Evolutionary conservation across 2,888 invertebrate genomes (phyloP), one percentile per base, ranked within the genome.

Genomic region (Parochlus steinenii): DNA sequence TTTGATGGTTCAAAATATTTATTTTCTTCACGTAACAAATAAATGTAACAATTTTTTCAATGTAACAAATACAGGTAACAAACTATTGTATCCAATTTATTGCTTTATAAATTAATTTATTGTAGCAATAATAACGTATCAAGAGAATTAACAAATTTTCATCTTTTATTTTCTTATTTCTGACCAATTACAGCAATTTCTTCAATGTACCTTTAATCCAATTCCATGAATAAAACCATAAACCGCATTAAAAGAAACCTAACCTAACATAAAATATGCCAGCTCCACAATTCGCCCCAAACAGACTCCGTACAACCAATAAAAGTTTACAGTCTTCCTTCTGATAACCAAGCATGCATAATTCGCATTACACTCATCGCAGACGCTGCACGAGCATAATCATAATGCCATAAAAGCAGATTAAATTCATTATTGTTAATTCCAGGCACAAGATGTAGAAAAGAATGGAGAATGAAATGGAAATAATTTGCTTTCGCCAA

Each of bases 351-450:
- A 34, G 34, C 34, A 34, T 34, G 34, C 22, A 27, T 27, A 27
- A 34, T 27, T 34, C 24, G 34, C 17, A 34, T 34, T 17, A 18
- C 8, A 15, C 10, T 20, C 16, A 12, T 7, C 24, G 6, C 12
- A 32, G n/a, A 17, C 26, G 15, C 11, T 22, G 24, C 24, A 27
- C 14, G 28, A 11, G 34, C 20, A 22, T 8, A 31, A 34, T 34
- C 24, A 34, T 33, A 25, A 26, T 34, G 19, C 28, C 28, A 34
- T 34, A 34, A 30, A 18, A 18, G 10, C 22, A 23, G 15, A 34
- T 22, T 17, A 26, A 17, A 17, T 34, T 28, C 34, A 34, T 34
- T n/a, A n/a, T n/a, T 34, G 34, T 34, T 34, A 23, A 34, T 34
- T 25, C 24, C 27, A 11, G 7, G 14, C 20, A 22, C 14, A 20